Percentiles rank a stretch among this genome's conserved stretches.
These are phyloP conservation scores for Calypte anna DNA, from an alignment of 2,113 vertebrate genomes.

Conservation along the genomic window DNA sequence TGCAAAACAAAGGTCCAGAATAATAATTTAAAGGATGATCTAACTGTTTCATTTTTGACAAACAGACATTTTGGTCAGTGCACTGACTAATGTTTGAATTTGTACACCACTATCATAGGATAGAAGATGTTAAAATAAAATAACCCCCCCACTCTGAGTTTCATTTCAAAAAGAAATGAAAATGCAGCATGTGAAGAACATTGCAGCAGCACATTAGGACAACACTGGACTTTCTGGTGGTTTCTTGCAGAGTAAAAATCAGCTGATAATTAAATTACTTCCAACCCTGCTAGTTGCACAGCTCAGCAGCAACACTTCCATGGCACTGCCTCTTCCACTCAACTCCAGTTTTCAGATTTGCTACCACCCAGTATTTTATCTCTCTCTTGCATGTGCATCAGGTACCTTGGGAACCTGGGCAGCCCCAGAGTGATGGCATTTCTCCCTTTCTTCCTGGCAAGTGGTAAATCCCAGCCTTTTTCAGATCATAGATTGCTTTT, in stretches of 20 bases:
- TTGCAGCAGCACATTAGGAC: accelerated
- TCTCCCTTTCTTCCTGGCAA: neutral
- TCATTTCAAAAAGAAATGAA: neutral
- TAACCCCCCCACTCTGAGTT: neutral
- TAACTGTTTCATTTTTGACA: neutral
- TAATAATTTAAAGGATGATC: constrained; percentile 2
- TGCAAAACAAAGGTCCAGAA: neutral
- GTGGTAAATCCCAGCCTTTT: neutral
- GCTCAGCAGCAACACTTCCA: neutral
- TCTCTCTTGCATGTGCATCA: neutral
- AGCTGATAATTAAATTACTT: neutral
- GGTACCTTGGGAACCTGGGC: neutral
- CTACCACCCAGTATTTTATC: neutral
- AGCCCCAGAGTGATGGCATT: neutral
- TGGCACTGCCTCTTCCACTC: neutral
- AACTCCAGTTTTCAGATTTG: neutral
- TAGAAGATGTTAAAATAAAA: neutral
- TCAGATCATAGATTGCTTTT: neutral
- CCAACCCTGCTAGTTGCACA: neutral
- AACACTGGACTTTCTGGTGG: neutral
- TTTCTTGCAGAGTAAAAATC: neutral
- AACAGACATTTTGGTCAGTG: neutral
- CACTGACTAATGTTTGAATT: neutral
- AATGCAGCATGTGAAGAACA: neutral
- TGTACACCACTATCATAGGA: neutral